Evolutionary conservation across 2,888 invertebrate species (phyloP).

Genomic region (Chironomus tentans): DNA sequence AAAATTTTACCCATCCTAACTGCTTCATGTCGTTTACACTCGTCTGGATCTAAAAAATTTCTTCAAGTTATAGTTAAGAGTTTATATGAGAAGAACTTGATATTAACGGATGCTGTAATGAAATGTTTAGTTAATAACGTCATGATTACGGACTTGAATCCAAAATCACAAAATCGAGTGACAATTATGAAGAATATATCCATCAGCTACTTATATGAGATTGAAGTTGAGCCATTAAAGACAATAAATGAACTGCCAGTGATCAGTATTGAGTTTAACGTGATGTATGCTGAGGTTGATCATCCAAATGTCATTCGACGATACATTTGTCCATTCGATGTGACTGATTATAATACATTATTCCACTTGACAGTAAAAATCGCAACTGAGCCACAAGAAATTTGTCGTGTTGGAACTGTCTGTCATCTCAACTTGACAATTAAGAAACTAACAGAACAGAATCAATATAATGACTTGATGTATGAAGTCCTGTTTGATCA

Average conservation of each 20-base stretch:
- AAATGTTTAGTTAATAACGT: constrained; percentile 49
- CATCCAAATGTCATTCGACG: constrained; percentile 38
- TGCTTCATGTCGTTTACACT: constrained; percentile 71
- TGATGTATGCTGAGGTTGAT: constrained; percentile 46
- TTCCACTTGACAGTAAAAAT: constrained; percentile 62
- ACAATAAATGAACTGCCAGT: constrained; percentile 48
- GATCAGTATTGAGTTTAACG: constrained; percentile 55
- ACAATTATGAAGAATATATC: constrained; percentile 63
- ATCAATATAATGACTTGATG: constrained; percentile 55
- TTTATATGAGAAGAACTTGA: constrained; percentile 45
- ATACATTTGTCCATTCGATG: constrained; percentile 64
- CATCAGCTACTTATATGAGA: constrained; percentile 78
- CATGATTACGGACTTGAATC: constrained; percentile 58
- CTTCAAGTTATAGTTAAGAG: constrained; percentile 67
- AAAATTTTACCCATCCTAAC: constrained; percentile 77
- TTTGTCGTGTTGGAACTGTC: constrained; percentile 80
- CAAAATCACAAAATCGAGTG: constrained; percentile 50
- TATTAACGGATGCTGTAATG: constrained; percentile 44
- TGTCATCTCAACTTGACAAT: constrained; percentile 73
- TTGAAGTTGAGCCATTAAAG: constrained; percentile 54
- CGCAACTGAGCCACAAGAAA: constrained; percentile 61
- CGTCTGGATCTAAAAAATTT: constrained; percentile 76
- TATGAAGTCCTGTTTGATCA: constrained; percentile 90
- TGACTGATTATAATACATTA: constrained; percentile 76
- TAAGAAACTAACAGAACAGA: constrained; percentile 46